These are phyloP conservation scores for Aphelocoma californica DNA, from an alignment of 2,797 vertebrate genomes.

Conservation along the genomic window DNA sequence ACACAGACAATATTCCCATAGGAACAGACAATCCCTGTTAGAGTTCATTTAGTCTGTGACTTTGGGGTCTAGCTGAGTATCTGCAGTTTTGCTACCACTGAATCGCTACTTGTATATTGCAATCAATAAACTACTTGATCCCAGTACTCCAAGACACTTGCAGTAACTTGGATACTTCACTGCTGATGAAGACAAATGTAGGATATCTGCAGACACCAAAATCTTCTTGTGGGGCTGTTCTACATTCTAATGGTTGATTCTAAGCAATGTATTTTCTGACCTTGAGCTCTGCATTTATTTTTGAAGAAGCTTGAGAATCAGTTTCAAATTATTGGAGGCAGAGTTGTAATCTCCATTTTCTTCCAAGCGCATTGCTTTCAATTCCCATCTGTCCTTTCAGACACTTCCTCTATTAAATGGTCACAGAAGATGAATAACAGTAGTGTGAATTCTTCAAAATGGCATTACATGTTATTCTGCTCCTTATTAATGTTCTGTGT, in stretches of 20 bases:
- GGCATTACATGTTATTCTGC: conserved; percentile 10
- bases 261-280: conserved; percentile 66
- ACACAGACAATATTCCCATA: not conserved
- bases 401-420: conserved; percentile 63
- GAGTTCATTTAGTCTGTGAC: not conserved
- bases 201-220: conserved; percentile 44
- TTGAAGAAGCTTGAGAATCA: conserved; percentile 68
- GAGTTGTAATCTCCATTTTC: conserved; percentile 69
- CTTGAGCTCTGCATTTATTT: conserved; percentile 71
- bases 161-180: conserved; percentile 5
- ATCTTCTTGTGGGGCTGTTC: conserved; percentile 19
- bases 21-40: not conserved
- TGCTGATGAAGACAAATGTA: conserved; percentile 54
- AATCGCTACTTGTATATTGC: not conserved
- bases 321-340: conserved; percentile 70
- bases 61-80: not conserved
- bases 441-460: conserved; percentile 51
- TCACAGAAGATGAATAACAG: conserved; percentile 67
- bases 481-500: conserved; percentile 42
- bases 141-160: conserved; percentile 36
- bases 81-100: not conserved
- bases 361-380: conserved; percentile 68
- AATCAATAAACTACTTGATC: conserved; percentile 48
- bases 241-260: conserved; percentile 65
- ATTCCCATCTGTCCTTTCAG: conserved; percentile 57